Base-by-base conservation (phyloP, 2,113 vertebrate species). In the Verasper variegatus region DNA sequence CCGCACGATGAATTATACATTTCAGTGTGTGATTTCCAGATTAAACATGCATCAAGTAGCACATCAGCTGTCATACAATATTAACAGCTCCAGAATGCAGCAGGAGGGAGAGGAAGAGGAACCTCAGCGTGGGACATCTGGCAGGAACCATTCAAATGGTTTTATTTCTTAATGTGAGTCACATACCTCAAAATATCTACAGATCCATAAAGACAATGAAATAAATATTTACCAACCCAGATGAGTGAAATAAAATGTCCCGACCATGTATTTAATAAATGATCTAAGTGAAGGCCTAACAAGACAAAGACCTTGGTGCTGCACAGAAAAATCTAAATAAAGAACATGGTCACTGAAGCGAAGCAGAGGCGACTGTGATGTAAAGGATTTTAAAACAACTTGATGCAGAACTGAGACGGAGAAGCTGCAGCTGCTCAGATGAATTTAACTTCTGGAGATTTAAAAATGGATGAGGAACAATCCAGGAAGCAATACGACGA, bases 1-100 rank as follows among this genome's bases (percentile, higher is more conserved):
- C 55, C 45, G 54, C 45, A 68, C 23, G 40, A 86, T 92, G 62
- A 93, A 93, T 92, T 86, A 92, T 88, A 85, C 84, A 93, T 92
- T 58, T 47, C 72, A 71, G 47, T 76, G 55, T 68, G 76, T 1
- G 14, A 66, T 59, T 40, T 63, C 59, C 58, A 60, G 47, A 91
- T 86, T 74, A 86, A 70, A 83, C 81, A 84, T 74, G 86, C 77
- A 86, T 71, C 10, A 27, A 2, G 51, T 2, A 77, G 75, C 80
- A 82, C 80, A 83, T 91, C 88, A 86, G 75, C 73, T 5, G 72
- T 56, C 83, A 88, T 92, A 57, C 81, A 93, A 88, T 89, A 92
- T 92, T 92, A 88, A 93, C 86, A 68, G 15, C 5, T 45, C 1
- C 42, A 55, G 55, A 72, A 71, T 6, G 59, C 37, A 61, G 55